A percentile compares a stretch with the other conserved stretches of the same genome.
phyloP scores from a whole-genome alignment of 1,140 invertebrate species.

The Caenorhabditis inopinata region DNA sequence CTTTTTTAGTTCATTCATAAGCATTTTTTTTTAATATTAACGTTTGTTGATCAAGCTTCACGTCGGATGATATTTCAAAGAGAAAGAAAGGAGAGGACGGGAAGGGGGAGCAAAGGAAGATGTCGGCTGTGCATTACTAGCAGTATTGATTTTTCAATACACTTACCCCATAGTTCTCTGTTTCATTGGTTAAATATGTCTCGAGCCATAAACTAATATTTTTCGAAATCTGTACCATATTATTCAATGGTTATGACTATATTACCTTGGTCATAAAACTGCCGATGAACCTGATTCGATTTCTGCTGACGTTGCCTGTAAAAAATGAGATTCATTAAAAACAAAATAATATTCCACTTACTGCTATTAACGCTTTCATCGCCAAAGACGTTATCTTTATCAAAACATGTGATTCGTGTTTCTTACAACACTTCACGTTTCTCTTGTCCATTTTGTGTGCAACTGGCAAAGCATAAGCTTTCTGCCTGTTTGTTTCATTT shows the following conservation, averaged over 20 bases:
- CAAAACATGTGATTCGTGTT: neutral
- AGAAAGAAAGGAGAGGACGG: neutral
- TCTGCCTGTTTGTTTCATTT: no score
- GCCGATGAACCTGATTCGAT: no score
- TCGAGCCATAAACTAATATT: no score
- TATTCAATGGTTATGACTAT: no score
- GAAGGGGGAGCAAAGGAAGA: neutral
- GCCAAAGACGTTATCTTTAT: neutral
- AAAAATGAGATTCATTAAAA: no score
- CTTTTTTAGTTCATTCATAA: neutral
- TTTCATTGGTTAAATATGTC: no score
- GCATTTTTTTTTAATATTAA: neutral
- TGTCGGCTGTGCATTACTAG: slow-evolving; percentile 15
- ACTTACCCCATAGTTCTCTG: neutral
- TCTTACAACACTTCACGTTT: neutral
- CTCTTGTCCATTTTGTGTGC: no score
- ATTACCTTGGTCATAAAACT: no score
- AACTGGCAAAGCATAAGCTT: no score
- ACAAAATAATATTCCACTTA: no score
- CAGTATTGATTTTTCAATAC: slow-evolving; percentile 23
- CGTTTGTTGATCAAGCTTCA: neutral
- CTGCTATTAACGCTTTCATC: neutral
- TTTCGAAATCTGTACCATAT: no score
- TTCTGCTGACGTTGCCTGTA: no score
- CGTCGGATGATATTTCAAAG: neutral